phyloP scores from a whole-genome alignment of 2,113 vertebrate species.

The Halcyon senegalensis region DNA sequence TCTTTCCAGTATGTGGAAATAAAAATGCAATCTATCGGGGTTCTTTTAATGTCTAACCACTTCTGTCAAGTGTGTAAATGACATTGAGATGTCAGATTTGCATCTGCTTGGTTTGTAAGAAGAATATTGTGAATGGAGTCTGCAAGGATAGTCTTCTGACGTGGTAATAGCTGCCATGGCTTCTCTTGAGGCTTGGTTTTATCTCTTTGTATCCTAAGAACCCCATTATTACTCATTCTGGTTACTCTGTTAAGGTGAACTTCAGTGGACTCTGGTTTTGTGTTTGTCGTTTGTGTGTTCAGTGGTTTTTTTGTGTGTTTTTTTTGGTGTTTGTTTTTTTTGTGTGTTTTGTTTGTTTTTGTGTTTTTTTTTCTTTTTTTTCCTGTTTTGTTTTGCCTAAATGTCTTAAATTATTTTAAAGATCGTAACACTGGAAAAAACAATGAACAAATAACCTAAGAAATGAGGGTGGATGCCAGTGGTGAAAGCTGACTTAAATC shows the following conservation, averaged over 20 bases:
- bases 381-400: background rate
- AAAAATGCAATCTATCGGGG: background rate
- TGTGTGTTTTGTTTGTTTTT: background rate
- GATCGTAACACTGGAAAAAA: background rate
- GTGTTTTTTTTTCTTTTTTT: no score
- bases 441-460: background rate
- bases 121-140: background rate
- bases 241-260: background rate
- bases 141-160: background rate
- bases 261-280: background rate
- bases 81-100: background rate
- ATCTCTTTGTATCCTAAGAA: background rate
- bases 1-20: background rate
- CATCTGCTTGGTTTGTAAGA: background rate
- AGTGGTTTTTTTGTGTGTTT: no score
- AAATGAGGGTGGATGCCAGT: background rate
- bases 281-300: background rate
- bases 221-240: background rate
- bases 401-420: background rate
- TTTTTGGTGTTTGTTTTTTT: background rate
- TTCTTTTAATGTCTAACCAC: background rate
- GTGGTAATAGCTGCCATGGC: background rate
- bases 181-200: background rate
- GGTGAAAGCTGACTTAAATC: background rate
- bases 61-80: slow-evolving; percentile 7